Base-by-base conservation (phyloP, 2,797 vertebrate species). In the Heliangelus exortis region DNA sequence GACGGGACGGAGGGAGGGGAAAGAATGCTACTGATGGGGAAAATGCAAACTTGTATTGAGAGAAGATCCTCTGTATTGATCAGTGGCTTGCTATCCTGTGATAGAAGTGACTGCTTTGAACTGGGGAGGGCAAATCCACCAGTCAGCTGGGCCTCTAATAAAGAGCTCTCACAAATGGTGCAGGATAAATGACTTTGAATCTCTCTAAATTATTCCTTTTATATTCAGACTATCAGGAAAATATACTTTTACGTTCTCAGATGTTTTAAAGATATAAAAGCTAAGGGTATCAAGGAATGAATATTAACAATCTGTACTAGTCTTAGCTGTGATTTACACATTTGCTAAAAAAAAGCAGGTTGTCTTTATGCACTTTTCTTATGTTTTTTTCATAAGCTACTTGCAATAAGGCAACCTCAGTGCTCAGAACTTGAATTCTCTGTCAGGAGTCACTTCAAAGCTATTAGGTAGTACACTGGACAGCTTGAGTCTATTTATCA, bases 391-490 rank as follows among this genome's bases (percentile, higher is more conserved):
- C 13, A 7, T 15, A 20, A 82, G 17, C 26, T 22, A 0, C n/a
- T 68, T 67, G 34, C 20, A 59, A 1, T 48, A 31, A 34, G 47
- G n/a, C n/a, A 7, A 9, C 9, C 71, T 63, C 9, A 28, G 29
- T 22, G 34, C 51, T 88, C 59, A 54, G 50, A 72, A 50, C 8
- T 79, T 84, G 2, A 22, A 10, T 54, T 68, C 25, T 54, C 33
- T 82, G 13, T 31, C 15, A 51, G 54, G 47, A 88, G 11, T 29
- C 28, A 15, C 14, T 89, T 84, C 23, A 66, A 47, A 78, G 53
- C 47, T 12, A 21, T 43, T 36, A 4, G 6, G 14, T 29, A 39
- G 3, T 63, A 10, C 23, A 14, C 31, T 0, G 1, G 14, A 25
- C 29, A 58, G 0, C 22, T 53, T 75, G 9, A 51, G 14, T 28